Conservation (phyloP, 2,888 invertebrate genomes). For the Microchrysa polita region DNA sequence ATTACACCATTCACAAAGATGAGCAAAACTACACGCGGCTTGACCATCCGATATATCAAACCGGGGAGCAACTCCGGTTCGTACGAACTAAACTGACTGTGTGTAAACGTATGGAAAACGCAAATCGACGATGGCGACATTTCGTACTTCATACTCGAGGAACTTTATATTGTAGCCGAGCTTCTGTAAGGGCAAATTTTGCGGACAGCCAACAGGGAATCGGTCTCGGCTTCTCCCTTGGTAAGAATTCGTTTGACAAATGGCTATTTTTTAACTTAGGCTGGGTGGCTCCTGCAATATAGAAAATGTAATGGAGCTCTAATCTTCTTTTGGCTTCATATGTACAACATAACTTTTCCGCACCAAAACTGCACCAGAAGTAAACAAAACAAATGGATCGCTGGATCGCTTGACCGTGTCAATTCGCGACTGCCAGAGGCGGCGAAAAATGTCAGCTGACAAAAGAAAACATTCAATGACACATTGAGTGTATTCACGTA, state of each 20-base stretch:
- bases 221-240: conserved; percentile 80
- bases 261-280: no score
- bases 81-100: conserved; percentile 84
- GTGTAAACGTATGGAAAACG: conserved; percentile 76
- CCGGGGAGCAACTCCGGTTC: conserved; percentile 99
- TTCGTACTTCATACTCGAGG: conserved; percentile 80
- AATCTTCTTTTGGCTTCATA: no score
- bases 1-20: conserved; percentile 99
- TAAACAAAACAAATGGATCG: no score
- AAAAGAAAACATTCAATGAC: no score
- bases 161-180: conserved; percentile 81
- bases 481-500: no score
- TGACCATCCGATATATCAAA: conserved; percentile 97
- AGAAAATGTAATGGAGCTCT: no score
- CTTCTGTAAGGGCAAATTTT: conserved; percentile 84
- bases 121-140: conserved; percentile 79
- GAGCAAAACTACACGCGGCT: conserved; percentile 92
- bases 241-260: conserved; percentile 87
- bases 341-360: no score
- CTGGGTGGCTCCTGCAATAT: no score
- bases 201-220: conserved; percentile 78
- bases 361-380: no score
- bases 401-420: no score
- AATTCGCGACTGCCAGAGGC: no score
- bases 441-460: no score